Evolutionary conservation across 2,113 vertebrate genomes (phyloP), one percentile per base, ranked within the genome.

Genomic region (Trogon melanurus): DNA sequence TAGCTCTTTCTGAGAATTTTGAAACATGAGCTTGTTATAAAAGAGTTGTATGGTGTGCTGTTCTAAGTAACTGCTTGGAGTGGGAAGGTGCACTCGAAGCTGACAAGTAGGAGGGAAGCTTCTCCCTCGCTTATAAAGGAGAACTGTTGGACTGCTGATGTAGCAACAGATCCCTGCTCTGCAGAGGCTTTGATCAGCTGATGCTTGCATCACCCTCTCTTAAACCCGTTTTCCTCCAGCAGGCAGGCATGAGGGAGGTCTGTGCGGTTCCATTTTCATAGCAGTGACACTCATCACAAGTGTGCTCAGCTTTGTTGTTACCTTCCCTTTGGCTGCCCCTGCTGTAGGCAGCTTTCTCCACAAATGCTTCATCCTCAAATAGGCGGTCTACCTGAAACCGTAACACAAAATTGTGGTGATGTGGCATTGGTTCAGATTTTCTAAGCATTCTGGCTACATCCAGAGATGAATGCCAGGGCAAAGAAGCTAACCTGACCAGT

Each of bases 271-370:
- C 13, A 32, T 71, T 79, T 65, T 69, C 45, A 19, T 8, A 79
- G 61, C 47, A 50, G 13, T 20, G 65, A 34, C 26, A 5, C 56
- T 65, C 47, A 18, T 30, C 32, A 12, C 30, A 56, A 53, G 15
- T 1, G 0, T 5, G 4, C 26, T 85, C 38, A 48, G 30, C 13
- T 14, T 78, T 11, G 36, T 36, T 0, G 1, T 5, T 51, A 0
- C 21, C 25, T 71, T 62, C 21, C 53, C 27, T 53, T 34, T 67
- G 19, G 25, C 57, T 74, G 27, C 21, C 51, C 25, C n/a, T 66
- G 34, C 38, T 71, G 36, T 36, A 78, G 65, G 51, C 65, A 91
- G 19, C 10, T 84, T 22, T 78, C 13, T 58, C 29, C 27, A 30
- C 57, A 75, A 64, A 64, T 8, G 1, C 16, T 44, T 13, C 8